Base-by-base conservation (phyloP, 2,113 vertebrate species). In the Aegithalos caudatus region DNA sequence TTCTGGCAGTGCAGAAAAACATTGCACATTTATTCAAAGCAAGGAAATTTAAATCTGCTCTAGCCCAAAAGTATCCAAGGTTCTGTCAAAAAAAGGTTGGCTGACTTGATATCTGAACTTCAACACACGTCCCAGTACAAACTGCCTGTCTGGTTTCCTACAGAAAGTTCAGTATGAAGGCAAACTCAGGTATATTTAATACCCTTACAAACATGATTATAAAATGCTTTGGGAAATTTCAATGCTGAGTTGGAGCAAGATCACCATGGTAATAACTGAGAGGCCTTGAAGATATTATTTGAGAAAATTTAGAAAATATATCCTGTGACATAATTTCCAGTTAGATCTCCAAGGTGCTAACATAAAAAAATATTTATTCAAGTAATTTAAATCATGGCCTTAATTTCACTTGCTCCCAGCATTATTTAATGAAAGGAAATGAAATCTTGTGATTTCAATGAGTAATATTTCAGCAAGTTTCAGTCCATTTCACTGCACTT, bases 211-310 rank as follows among this genome's bases (percentile, higher is more conserved):
- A 65, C 94, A 60, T 58, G 65, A 95, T 86, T 86, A 81, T 72
- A 76, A 95, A 95, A 94, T 65, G 74, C 81, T 95, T 88, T 77
- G 61, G 90, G 92, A 95, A 82, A 91, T 97, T 94, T 93, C 85
- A 64, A 4, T 42, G 86, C 89, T 70, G 89, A 92, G 86, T 81
- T 95, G 94, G 76, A 93, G 33, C 85, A 85, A 79, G 73, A 91
- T 95, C 92, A 91, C 97, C 97, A 97, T 97, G 97, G 97, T 66
- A 72, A 97, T 97, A 95, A 93, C 82, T 28, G 22, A 70, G 87
- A 95, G 60, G 83, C 69, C 92, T 81, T 56, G 44, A 83, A 90
- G 61, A 83, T 57, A 93, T 81, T 70, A 24, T 91, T 88, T 93
- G 88, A 97, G 66, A 93, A 90, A 91, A 97, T 94, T 89, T 72